Evolutionary conservation across 2,797 vertebrate species (phyloP).

Genomic region (Urophycis tenuis): DNA sequence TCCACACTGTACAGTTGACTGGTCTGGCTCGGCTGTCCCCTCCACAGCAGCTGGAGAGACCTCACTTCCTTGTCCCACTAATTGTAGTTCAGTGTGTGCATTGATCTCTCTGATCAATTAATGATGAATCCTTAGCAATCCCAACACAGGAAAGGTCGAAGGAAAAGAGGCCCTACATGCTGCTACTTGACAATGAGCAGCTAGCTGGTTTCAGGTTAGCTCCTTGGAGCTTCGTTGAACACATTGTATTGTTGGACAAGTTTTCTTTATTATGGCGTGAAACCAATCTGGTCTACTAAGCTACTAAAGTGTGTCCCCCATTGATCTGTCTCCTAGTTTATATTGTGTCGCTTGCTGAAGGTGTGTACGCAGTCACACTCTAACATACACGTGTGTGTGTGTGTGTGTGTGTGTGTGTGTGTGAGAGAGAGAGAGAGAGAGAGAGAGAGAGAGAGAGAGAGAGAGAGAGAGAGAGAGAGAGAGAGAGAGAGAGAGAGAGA

Average conservation of each 20-base stretch:
- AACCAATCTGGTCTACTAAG: not conserved
- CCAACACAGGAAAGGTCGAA: not conserved
- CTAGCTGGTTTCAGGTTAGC: not conserved
- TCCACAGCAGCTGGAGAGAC: not conserved
- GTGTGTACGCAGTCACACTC: too few species aligned
- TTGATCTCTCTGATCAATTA: not conserved
- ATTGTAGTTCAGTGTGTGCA: not conserved
- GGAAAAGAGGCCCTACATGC: not conserved
- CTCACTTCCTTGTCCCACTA: not conserved
- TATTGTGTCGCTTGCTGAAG: too few species aligned
- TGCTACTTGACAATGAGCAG: not conserved
- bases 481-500: too few species aligned
- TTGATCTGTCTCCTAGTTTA: not conserved
- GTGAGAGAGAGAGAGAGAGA: not conserved
- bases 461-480: too few species aligned
- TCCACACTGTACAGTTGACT: too few species aligned
- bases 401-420: too few species aligned
- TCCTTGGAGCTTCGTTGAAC: not conserved
- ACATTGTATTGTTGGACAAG: not conserved
- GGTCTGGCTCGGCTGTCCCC: constrained; percentile 21
- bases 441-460: not conserved
- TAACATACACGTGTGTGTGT: not conserved
- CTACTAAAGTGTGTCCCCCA: not conserved
- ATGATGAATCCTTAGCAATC: not conserved
- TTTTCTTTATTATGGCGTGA: not conserved